A percentile compares a stretch with the other conserved stretches of the same genome.
These are phyloP conservation scores for Cantharis rustica DNA, from an alignment of 2,888 invertebrate genomes.

Conservation along the genomic window DNA sequence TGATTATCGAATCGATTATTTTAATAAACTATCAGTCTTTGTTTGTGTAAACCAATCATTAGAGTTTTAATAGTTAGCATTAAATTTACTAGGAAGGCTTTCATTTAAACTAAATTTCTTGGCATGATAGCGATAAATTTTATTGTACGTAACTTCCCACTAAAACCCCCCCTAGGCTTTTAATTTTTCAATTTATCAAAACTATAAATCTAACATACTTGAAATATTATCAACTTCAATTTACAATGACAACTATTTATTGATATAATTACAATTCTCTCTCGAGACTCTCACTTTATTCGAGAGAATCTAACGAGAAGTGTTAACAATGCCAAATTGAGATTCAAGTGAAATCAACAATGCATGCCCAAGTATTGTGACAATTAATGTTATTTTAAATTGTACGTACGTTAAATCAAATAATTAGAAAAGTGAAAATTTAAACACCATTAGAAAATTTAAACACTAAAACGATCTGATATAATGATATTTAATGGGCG, in stretches of 20 bases:
- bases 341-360: neutral
- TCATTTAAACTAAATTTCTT: neutral
- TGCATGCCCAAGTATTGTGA: neutral
- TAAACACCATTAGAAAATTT: neutral
- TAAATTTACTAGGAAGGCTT: neutral
- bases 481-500: neutral
- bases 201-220: neutral
- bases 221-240: neutral
- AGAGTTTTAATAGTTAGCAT: neutral
- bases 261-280: neutral
- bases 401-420: neutral
- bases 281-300: neutral
- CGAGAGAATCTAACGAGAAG: neutral
- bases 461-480: neutral
- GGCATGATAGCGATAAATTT: neutral
- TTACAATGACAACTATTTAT: neutral
- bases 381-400: neutral
- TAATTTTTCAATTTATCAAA: neutral
- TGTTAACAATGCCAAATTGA: neutral
- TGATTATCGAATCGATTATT: constrained; percentile 1
- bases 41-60: neutral
- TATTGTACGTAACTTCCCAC: neutral
- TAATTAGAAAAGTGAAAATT: neutral
- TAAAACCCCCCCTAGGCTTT: neutral
- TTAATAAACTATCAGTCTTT: constrained; percentile 1